Conservation (phyloP, 2,888 invertebrate genomes). For the Pandemis cinnamomeana region DNA sequence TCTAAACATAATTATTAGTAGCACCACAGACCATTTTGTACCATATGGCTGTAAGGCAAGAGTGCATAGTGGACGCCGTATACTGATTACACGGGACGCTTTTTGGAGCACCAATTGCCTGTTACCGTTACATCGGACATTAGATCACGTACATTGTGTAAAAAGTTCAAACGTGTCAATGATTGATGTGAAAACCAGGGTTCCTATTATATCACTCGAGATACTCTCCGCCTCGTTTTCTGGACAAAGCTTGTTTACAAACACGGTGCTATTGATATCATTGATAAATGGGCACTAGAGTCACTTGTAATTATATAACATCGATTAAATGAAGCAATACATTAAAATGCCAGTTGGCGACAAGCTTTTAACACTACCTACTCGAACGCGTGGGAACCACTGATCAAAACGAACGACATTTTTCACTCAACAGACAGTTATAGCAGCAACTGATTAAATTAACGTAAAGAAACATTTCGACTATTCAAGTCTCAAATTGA, state of each 20-base stretch:
- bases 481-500: conserved; percentile 35
- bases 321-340: conserved; percentile 36
- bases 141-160: conserved; percentile 54
- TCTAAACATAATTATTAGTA: conserved; percentile 40
- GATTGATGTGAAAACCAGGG: conserved; percentile 44
- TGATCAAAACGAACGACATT: conserved; percentile 56
- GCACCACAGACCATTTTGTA: conserved; percentile 17
- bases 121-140: conserved; percentile 57
- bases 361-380: conserved; percentile 59
- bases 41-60: conserved; percentile 20
- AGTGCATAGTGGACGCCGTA: conserved; percentile 14
- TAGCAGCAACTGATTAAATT: conserved; percentile 46
- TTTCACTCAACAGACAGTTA: conserved; percentile 64
- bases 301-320: conserved; percentile 25
- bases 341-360: conserved; percentile 31
- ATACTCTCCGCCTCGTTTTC: conserved; percentile 14
- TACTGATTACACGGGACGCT: conserved; percentile 38
- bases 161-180: conserved; percentile 56
- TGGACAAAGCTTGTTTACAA: conserved; percentile 24
- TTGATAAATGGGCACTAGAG: conserved; percentile 20
- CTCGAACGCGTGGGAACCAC: conserved; percentile 56
- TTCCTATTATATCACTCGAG: conserved; percentile 11
- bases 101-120: conserved; percentile 51
- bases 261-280: conserved; percentile 13
- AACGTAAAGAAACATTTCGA: conserved; percentile 42